Evolutionary conservation across 2,888 invertebrate species (phyloP).

Genomic region (Cotesia congregata): DNA sequence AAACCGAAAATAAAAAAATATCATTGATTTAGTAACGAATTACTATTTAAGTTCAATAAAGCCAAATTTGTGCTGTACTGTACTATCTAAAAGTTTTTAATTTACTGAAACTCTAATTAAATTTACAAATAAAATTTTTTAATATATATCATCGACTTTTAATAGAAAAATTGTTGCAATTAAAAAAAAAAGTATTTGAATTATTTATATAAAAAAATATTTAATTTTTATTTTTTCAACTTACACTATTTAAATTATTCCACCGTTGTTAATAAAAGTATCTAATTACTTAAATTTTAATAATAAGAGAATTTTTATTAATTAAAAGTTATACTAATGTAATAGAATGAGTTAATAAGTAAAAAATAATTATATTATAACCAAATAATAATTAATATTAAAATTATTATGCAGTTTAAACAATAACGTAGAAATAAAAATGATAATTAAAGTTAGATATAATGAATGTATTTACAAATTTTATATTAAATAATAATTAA

Average conservation of each 20-base stretch:
- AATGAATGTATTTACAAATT: neutral
- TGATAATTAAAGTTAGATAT: neutral
- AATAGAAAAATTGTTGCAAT: neutral
- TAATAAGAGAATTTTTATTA: neutral
- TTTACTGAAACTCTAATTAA: neutral
- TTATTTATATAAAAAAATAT: neutral
- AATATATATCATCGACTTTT: neutral
- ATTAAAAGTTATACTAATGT: neutral
- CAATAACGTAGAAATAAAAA: neutral
- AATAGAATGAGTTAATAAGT: neutral
- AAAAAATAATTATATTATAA: neutral
- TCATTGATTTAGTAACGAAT: neutral
- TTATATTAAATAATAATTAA: neutral
- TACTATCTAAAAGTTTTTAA: neutral
- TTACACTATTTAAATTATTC: neutral
- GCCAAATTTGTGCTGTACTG: neutral
- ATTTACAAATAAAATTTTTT: neutral
- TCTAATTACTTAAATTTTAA: neutral
- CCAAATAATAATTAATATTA: neutral
- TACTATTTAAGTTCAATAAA: neutral
- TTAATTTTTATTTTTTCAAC: neutral
- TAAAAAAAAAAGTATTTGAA: neutral
- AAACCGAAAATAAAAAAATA: neutral
- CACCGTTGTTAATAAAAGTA: neutral
- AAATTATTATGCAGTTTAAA: neutral